A percentile compares a stretch with the other conserved stretches of the same genome.
phyloP scores from a whole-genome alignment of 2,113 vertebrate genomes.

The Cygnus buccinator region DNA sequence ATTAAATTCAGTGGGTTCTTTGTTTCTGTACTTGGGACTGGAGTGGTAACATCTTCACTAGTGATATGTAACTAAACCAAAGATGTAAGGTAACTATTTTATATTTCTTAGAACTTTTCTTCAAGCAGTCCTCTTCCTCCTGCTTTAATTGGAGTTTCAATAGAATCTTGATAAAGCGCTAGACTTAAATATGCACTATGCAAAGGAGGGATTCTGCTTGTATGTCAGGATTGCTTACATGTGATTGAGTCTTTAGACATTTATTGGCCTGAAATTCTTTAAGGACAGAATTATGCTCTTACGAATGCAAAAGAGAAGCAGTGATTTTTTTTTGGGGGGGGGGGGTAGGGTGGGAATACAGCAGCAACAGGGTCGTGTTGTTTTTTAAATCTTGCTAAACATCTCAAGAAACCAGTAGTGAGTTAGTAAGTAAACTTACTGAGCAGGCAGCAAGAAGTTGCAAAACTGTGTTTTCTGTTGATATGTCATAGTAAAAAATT shows the following conservation, averaged over 20 bases:
- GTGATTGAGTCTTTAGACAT: neutral
- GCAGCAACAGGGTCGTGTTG: neutral
- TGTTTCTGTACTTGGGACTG: neutral
- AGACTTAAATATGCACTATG: neutral
- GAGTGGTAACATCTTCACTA: neutral
- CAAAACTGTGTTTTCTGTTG: neutral
- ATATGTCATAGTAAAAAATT: neutral
- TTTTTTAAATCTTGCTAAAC: neutral
- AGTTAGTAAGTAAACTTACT: neutral
- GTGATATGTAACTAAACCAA: neutral
- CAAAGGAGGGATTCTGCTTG: neutral
- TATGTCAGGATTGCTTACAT: neutral
- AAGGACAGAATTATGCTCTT: neutral
- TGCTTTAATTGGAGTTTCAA: neutral
- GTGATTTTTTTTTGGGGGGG: neutral
- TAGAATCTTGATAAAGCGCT: neutral
- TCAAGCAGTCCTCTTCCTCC: neutral
- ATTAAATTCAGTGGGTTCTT: neutral
- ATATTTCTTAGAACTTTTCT: neutral
- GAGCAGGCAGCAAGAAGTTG: neutral
- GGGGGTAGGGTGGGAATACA: neutral
- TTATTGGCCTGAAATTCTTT: neutral
- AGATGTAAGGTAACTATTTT: neutral
- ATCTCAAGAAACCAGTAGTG: neutral
- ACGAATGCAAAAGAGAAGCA: neutral